Conservation (phyloP, 2,888 invertebrate species). For the Torymus aiolomorphi region DNA sequence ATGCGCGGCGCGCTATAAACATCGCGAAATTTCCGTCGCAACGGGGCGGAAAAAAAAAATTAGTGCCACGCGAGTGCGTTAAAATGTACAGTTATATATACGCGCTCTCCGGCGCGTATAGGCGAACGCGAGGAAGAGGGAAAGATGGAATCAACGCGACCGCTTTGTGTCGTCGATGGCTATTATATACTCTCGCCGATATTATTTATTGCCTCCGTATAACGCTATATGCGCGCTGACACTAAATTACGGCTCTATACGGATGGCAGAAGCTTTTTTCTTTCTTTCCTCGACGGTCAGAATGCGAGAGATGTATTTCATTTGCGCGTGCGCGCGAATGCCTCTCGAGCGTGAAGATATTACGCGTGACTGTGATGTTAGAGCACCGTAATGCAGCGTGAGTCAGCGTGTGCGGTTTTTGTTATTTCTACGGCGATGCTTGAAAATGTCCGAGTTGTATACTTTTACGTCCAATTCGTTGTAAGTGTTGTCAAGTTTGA, state of each 20-base stretch:
- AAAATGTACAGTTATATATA: constrained; percentile 18
- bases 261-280: not conserved
- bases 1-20: too few relatives aligned
- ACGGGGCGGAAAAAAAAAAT: constrained; percentile 9
- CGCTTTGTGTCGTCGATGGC: not conserved
- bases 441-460: too few relatives aligned
- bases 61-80: constrained; percentile 20
- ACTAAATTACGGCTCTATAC: not conserved
- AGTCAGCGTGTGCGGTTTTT: constrained; percentile 4
- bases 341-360: not conserved
- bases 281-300: not conserved
- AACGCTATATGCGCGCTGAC: not conserved
- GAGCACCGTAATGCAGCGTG: constrained; percentile 4
- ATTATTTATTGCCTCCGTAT: constrained; percentile 25
- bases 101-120: too few relatives aligned
- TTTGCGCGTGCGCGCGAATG: not conserved
- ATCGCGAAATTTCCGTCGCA: too few relatives aligned
- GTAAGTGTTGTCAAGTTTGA: too few relatives aligned
- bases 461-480: too few relatives aligned
- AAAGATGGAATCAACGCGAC: constrained; percentile 19
- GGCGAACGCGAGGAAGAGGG: not conserved
- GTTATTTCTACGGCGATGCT: not conserved
- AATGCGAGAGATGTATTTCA: constrained; percentile 4
- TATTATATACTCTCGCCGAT: not conserved
- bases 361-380: not conserved